Percentiles rank a stretch among this genome's conserved stretches.
These are phyloP conservation scores for Subanguina moxae DNA, from an alignment of 1,140 invertebrate genomes.

Conservation along the genomic window DNA sequence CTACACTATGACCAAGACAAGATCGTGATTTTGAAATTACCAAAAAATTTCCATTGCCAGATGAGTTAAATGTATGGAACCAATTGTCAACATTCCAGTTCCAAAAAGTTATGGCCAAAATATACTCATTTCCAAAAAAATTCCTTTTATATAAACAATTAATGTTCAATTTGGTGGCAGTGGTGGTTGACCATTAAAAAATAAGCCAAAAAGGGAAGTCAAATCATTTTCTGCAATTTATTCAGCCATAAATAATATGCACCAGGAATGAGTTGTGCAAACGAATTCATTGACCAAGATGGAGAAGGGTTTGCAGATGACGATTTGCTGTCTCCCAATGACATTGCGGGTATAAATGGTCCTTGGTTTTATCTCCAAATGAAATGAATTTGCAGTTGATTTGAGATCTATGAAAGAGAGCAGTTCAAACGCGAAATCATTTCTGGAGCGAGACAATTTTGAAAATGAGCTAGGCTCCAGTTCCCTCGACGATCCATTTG, in stretches of 20 bases:
- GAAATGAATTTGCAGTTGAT: slow-evolving; percentile 30
- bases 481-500: slow-evolving; percentile 51
- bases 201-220: no score
- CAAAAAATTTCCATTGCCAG: no score
- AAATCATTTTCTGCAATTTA: no score
- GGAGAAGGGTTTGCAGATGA: slow-evolving; percentile 57
- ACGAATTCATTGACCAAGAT: slow-evolving; percentile 20
- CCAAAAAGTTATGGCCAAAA: no score
- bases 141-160: no score
- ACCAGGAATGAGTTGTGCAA: slow-evolving; percentile 20
- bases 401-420: slow-evolving; percentile 10
- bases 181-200: no score
- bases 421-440: slow-evolving; percentile 26
- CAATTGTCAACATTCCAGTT: no score
- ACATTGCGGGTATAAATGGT: slow-evolving; percentile 28
- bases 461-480: slow-evolving; percentile 44
- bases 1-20: no score
- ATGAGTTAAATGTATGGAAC: no score
- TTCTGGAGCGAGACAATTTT: slow-evolving; percentile 49
- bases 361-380: not conserved
- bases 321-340: slow-evolving; percentile 51
- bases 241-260: not conserved
- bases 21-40: no score
- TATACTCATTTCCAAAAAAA: no score
- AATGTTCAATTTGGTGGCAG: no score